Conservation (phyloP, 30 jellyfish, hydroid and myxozoan genomes). For the Cassiopea andromeda region DNA sequence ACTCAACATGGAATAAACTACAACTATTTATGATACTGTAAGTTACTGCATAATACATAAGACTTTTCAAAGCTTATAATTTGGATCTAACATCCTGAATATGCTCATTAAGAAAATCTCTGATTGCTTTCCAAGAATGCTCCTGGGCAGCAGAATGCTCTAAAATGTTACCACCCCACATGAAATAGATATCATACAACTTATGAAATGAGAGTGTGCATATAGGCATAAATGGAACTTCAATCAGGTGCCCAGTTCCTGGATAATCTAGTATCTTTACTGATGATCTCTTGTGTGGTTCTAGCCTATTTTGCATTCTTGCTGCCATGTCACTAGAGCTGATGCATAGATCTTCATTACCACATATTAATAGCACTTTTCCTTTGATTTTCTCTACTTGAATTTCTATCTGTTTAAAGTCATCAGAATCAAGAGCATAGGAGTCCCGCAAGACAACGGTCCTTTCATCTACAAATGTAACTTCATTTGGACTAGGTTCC, state of each 20-base stretch:
- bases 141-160: slow-evolving; percentile 79
- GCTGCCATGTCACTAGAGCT: not conserved
- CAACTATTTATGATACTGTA: not conserved
- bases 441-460: not conserved
- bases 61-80: not conserved
- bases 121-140: slow-evolving; percentile 74
- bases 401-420: not conserved
- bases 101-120: slow-evolving; percentile 33
- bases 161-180: slow-evolving; percentile 70
- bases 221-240: slow-evolving; percentile 83
- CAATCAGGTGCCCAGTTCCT: slow-evolving; percentile 80
- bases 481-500: not conserved
- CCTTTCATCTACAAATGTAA: slow-evolving; percentile 2
- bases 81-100: not conserved
- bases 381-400: slow-evolving; percentile 56
- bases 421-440: not conserved
- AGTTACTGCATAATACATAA: not conserved
- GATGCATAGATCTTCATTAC: slow-evolving; percentile 33
- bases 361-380: slow-evolving; percentile 22
- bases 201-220: slow-evolving; percentile 46
- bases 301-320: slow-evolving; percentile 28
- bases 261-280: slow-evolving; percentile 51
- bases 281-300: not conserved
- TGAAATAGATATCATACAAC: not conserved
- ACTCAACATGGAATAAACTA: too few relatives aligned